These are phyloP conservation scores for Lepidothrix coronata DNA, from an alignment of 2,113 vertebrate genomes.

Conservation along the genomic window DNA sequence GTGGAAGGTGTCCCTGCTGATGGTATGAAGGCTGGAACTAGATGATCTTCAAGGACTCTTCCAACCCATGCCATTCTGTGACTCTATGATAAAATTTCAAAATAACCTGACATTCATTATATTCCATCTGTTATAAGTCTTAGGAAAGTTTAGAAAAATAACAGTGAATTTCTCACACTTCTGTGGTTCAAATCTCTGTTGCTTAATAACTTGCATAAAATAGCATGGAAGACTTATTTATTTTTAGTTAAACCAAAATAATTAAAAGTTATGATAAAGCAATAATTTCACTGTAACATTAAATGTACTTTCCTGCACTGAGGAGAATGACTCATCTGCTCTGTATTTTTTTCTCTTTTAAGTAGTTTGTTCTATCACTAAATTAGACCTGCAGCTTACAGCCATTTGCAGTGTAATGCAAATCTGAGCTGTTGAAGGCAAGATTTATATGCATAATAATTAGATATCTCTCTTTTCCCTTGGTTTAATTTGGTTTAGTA, in stretches of 20 bases:
- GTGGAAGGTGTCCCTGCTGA: not conserved
- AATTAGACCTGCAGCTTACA: not conserved
- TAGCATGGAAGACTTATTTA: not conserved
- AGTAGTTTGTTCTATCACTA: not conserved
- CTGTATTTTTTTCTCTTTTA: not conserved
- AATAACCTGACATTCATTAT: not conserved
- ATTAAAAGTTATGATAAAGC: not conserved
- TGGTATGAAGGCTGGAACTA: not conserved
- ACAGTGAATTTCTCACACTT: not conserved
- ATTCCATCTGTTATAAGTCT: not conserved
- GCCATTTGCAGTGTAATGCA: not conserved
- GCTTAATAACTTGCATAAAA: not conserved
- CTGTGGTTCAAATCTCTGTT: not conserved
- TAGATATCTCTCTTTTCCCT: not conserved
- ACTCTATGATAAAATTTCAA: not conserved
- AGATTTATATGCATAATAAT: not conserved
- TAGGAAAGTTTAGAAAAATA: not conserved
- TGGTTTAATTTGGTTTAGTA: conserved; percentile 1
- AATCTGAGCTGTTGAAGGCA: not conserved
- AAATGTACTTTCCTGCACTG: not conserved
- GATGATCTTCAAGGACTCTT: not conserved
- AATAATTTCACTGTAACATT: not conserved
- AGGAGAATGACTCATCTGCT: not conserved
- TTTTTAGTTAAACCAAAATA: not conserved
- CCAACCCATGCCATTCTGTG: not conserved